Evolutionary conservation across 2,113 vertebrate species (phyloP).

Genomic region (Perca fluviatilis): DNA sequence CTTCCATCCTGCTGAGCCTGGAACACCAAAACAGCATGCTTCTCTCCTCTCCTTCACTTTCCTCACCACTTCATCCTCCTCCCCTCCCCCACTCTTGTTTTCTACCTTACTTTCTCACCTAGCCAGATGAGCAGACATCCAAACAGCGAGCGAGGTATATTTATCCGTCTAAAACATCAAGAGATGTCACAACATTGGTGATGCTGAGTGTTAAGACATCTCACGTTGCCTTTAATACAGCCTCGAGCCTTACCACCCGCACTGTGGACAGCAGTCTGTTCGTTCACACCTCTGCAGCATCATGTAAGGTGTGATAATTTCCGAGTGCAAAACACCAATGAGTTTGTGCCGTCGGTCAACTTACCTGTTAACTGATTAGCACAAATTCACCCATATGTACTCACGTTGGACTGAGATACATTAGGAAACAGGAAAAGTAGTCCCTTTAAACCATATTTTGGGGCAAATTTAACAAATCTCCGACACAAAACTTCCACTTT

Average conservation of each 20-base stretch:
- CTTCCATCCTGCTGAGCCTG: constrained; percentile 37
- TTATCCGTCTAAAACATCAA: constrained; percentile 57
- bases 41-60: constrained; percentile 22
- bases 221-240: constrained; percentile 48
- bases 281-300: constrained; percentile 68
- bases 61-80: not conserved
- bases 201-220: constrained; percentile 70
- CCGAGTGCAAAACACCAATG: constrained; percentile 29
- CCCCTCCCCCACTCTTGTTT: not conserved
- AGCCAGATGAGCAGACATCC: constrained; percentile 63
- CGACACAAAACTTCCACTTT: too few relatives aligned
- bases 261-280: constrained; percentile 71
- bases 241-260: constrained; percentile 41
- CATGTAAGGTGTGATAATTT: constrained; percentile 60
- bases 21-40: constrained; percentile 36
- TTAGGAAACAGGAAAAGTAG: not conserved
- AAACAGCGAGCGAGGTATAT: constrained; percentile 60
- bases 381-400: not conserved
- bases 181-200: constrained; percentile 70
- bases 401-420: not conserved
- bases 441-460: too few relatives aligned
- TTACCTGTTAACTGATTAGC: constrained; percentile 49
- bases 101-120: constrained; percentile 54
- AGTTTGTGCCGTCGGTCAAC: constrained; percentile 38
- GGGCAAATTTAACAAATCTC: not conserved